phyloP scores from a whole-genome alignment of 2,113 vertebrate species.

The Rhynchomys soricoides region DNA sequence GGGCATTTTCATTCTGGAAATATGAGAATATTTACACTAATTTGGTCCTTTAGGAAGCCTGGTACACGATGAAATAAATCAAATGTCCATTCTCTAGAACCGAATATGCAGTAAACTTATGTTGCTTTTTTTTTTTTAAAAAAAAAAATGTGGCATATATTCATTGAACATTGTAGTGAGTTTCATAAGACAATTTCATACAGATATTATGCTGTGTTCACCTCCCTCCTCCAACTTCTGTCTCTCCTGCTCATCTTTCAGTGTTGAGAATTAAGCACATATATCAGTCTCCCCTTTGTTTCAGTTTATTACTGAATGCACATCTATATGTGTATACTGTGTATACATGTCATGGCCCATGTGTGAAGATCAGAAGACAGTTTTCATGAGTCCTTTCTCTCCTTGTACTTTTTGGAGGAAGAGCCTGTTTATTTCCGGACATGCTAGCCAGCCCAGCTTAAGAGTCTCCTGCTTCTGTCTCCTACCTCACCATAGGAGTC shows the following conservation, averaged over 20 bases:
- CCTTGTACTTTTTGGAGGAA: background rate
- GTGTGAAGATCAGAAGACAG: background rate
- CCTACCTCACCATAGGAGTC: background rate
- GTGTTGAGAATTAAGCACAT: background rate
- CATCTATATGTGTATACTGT: too few species aligned
- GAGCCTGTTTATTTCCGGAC: too few species aligned
- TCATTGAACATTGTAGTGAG: background rate
- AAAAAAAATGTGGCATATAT: too few species aligned
- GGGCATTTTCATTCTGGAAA: background rate
- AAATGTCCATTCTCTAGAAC: background rate
- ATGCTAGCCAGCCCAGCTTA: background rate
- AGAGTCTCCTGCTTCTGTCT: background rate
- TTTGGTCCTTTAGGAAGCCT: background rate
- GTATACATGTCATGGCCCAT: background rate
- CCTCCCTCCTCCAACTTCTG: background rate
- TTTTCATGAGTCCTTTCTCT: background rate
- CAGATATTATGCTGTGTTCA: too few species aligned
- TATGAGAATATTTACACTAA: background rate
- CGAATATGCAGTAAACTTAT: background rate
- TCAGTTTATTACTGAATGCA: background rate
- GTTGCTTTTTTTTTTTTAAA: background rate
- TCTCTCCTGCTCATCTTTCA: background rate
- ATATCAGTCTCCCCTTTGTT: background rate
- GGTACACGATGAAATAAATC: background rate
- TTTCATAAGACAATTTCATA: background rate